Base-by-base conservation (phyloP, 1,140 invertebrate species). In the Cotesia chilonis region DNA sequence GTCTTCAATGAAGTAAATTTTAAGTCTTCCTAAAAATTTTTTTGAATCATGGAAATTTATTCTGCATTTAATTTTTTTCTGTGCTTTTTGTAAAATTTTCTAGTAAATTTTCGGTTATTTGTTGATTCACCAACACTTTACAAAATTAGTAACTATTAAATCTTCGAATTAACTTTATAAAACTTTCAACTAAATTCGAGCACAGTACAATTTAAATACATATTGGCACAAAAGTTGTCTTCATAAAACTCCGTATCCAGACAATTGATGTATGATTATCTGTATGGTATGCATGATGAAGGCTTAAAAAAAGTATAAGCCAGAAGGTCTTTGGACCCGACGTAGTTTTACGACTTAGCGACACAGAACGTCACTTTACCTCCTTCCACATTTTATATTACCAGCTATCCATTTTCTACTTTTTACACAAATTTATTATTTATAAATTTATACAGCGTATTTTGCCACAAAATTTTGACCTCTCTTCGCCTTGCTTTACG, bases 361-460 rank as follows among this genome's bases (percentile, higher is more conserved):
- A 85, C 84, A 85, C 80, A 84, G 81, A 80, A 85, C 82, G 80
- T 85, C 84, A 85, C 84, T 85, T 85, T 79, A 78, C 73, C 75
- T 83, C 75, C 76, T 76, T 80, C 78, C 75, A 77, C 59, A 79
- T 78, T 76, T 73, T 80, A 81, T 84, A 83, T 84, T 84, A 83
- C 76, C 77, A 82, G 78, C 76, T 68, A 64, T 76, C 75, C 70
- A 76, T 79, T 36, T 63, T 68, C 57, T 71, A 57, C 67, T 71
- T 72, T 60, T 61, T 54, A 41, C 70, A 72, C 76, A 73, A 83
- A 85, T 85, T 83, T 85, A 85, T 85, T 85, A 87, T 85, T 85
- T 84, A 87, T 82, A 81, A 81, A 83, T 77, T 77, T 67, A 17
- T 10, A 57, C 68, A 14, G 59, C 72, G 10, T 10, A 20, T 54